These are phyloP conservation scores for Thysanoteuthis rhombus DNA, from an alignment of 2,888 invertebrate genomes.

Conservation along the genomic window DNA sequence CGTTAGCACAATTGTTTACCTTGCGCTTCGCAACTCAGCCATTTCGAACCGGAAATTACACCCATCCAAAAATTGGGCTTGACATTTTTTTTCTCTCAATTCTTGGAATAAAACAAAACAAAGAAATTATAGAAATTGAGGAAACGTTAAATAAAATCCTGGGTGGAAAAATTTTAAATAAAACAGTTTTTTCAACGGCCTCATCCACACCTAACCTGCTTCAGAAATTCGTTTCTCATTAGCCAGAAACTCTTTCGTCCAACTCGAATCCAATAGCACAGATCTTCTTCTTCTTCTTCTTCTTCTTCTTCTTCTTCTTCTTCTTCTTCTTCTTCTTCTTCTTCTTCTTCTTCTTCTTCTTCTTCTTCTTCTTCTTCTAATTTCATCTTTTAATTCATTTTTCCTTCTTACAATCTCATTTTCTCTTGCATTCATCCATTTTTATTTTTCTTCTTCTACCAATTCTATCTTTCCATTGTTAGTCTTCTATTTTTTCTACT, in stretches of 20 bases:
- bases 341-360: no score
- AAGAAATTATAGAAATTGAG: not conserved
- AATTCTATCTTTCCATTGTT: no score
- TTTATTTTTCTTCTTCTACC: no score
- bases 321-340: no score
- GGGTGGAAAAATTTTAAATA: not conserved
- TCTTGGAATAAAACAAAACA: not conserved
- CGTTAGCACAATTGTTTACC: not conserved
- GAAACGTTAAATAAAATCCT: not conserved
- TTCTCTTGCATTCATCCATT: no score
- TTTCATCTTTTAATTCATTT: no score
- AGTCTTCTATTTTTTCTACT: no score
- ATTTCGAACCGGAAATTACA: not conserved
- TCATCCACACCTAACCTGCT: not conserved
- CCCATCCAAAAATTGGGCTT: slow-evolving; percentile 12
- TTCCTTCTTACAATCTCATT: no score
- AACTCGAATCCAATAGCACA: no score
- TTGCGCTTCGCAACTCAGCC: not conserved
- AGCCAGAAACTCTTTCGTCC: not conserved
- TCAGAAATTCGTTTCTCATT: not conserved
- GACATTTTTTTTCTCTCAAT: not conserved
- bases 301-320: no score
- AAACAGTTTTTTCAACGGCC: not conserved
- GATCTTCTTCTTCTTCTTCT: no score
- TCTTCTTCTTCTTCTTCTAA: no score